Conservation (phyloP, 2,888 invertebrate species). For the Mesoligia furuncula region DNA sequence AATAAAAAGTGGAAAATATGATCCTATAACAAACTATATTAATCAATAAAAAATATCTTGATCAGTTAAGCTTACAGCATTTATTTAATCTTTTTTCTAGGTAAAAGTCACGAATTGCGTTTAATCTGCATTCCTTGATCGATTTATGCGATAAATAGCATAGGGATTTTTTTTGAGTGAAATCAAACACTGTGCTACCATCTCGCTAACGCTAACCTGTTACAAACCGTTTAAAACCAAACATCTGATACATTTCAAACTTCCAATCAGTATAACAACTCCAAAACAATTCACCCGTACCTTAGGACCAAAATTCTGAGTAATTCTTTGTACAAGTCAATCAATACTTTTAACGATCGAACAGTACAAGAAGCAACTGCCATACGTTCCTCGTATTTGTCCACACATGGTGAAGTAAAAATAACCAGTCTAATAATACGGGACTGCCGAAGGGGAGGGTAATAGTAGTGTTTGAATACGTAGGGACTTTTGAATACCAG, state of each 20-base stretch:
- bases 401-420: slow-evolving; percentile 61
- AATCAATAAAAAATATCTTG: too few species aligned
- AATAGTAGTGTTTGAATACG: slow-evolving; percentile 5
- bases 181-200: not conserved
- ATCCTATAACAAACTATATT: too few species aligned
- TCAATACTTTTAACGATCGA: slow-evolving; percentile 60
- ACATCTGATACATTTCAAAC: slow-evolving; percentile 14
- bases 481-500: not conserved
- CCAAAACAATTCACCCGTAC: slow-evolving; percentile 1
- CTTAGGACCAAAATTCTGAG: slow-evolving; percentile 37
- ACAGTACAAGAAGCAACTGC: slow-evolving; percentile 29
- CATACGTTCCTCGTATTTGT: slow-evolving; percentile 57
- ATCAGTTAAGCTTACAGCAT: too few species aligned
- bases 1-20: too few species aligned
- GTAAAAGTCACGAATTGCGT: too few species aligned
- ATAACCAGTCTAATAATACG: slow-evolving; percentile 56
- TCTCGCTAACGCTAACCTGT: not conserved
- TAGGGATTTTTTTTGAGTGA: too few species aligned
- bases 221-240: not conserved
- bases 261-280: not conserved
- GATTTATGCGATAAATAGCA: too few species aligned
- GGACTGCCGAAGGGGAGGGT: slow-evolving; percentile 20
- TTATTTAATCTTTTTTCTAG: too few species aligned
- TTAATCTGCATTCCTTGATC: too few species aligned
- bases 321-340: slow-evolving; percentile 61